A percentile compares a stretch with the other conserved stretches of the same genome.
These are phyloP conservation scores for Caenorhabditis remanei DNA, from an alignment of 1,140 invertebrate species.

Conservation along the genomic window DNA sequence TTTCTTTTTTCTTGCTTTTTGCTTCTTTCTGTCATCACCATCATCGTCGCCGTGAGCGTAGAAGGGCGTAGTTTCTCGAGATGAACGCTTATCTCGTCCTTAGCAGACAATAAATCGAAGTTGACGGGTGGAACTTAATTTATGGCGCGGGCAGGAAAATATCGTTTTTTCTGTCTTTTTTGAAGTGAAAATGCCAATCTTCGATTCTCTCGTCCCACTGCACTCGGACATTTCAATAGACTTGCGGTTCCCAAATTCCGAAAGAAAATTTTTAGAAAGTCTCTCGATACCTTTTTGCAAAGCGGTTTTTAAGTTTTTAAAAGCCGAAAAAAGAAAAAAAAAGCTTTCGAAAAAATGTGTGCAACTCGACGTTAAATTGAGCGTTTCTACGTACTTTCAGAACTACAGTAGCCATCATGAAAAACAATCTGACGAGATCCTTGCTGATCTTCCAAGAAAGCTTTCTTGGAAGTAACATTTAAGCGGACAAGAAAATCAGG, in stretches of 20 bases:
- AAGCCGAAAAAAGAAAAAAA: not conserved
- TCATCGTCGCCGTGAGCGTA: slow-evolving; percentile 16
- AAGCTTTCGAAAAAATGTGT: not conserved
- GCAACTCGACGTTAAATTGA: not conserved
- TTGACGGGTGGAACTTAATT: slow-evolving; percentile 53
- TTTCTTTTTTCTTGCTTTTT: slow-evolving; percentile 14
- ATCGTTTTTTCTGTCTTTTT: slow-evolving; percentile 1
- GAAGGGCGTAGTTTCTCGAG: slow-evolving; percentile 27
- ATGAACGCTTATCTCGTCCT: slow-evolving; percentile 42
- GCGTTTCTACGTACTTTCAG: not conserved
- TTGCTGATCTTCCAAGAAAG: no score
- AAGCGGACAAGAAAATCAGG: not conserved
- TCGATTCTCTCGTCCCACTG: not conserved
- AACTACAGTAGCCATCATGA: not conserved
- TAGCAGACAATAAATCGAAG: slow-evolving; percentile 47
- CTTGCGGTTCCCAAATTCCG: no score
- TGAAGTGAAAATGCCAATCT: slow-evolving; percentile 21
- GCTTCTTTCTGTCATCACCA: not conserved
- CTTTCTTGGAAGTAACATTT: no score
- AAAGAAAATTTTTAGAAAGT: no score
- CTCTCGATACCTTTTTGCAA: no score
- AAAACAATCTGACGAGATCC: no score
- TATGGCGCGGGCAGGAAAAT: slow-evolving; percentile 38
- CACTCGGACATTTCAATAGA: no score
- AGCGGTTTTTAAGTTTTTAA: not conserved